phyloP scores from a whole-genome alignment of 2,797 vertebrate genomes.

The Eremophila alpestris region DNA sequence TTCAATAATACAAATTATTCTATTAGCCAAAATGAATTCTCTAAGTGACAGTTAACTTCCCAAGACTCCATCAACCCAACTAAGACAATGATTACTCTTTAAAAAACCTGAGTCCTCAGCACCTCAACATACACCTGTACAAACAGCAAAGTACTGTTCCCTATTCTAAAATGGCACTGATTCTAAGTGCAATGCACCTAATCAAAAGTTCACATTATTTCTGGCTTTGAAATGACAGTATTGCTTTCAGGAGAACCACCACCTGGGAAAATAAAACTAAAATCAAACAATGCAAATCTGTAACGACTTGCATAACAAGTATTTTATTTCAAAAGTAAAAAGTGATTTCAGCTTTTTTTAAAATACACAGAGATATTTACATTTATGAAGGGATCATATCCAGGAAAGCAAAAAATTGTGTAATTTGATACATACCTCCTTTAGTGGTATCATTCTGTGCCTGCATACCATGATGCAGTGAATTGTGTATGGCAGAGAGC shows the following conservation, averaged over 20 bases:
- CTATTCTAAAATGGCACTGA: background rate
- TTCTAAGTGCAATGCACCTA: background rate
- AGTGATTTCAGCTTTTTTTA: background rate
- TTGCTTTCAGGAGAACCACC: background rate
- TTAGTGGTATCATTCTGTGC: conserved; percentile 98
- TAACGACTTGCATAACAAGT: background rate
- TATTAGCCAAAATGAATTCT: background rate
- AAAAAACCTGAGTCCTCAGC: background rate
- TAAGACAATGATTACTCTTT: background rate
- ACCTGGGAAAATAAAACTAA: background rate
- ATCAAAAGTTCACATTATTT: background rate
- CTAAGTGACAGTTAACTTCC: background rate
- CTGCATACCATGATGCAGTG: conserved; percentile 93
- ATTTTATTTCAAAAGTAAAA: background rate
- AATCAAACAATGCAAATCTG: background rate
- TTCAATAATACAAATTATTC: background rate
- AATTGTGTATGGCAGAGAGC: conserved; percentile 92
- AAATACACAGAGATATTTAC: background rate
- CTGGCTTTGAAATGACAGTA: background rate
- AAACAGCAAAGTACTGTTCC: background rate
- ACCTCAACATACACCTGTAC: background rate
- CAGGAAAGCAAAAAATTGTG: background rate
- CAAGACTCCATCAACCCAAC: background rate
- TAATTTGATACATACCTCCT: conserved; percentile 84
- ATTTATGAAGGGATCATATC: background rate